These are phyloP conservation scores for Ageneiosus marmoratus DNA, from an alignment of 2,113 vertebrate species.

Conservation along the genomic window DNA sequence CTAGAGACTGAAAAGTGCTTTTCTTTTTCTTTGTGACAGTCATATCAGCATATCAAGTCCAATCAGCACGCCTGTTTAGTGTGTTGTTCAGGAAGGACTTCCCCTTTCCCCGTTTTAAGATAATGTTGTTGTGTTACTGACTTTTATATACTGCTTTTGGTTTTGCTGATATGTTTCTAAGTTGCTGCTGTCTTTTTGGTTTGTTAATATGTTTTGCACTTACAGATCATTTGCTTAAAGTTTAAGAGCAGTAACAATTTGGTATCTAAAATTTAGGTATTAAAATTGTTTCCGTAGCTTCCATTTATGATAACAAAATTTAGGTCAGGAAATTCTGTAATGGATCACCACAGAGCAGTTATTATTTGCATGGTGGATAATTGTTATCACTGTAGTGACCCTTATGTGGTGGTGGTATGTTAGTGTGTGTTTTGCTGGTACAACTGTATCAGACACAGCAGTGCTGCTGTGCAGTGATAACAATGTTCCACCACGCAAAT, in stretches of 20 bases:
- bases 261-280: background rate
- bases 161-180: background rate
- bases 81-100: background rate
- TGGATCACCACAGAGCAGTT: no score
- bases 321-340: background rate
- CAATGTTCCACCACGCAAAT: no score
- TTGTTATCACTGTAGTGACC: no score
- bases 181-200: background rate
- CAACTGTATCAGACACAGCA: no score
- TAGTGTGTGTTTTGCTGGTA: no score
- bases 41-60: background rate
- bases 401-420: no score
- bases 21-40: background rate
- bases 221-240: background rate
- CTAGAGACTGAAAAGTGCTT: no score
- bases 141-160: background rate
- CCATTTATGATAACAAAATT: background rate
- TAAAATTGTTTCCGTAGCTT: background rate
- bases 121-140: background rate
- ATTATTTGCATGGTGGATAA: no score
- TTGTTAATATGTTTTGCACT: background rate
- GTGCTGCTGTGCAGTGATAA: no score
- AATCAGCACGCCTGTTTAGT: no score
- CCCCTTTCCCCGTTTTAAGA: background rate
- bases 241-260: background rate